Conservation (phyloP, 1,140 invertebrate genomes). For the Anthonomus grandis region DNA sequence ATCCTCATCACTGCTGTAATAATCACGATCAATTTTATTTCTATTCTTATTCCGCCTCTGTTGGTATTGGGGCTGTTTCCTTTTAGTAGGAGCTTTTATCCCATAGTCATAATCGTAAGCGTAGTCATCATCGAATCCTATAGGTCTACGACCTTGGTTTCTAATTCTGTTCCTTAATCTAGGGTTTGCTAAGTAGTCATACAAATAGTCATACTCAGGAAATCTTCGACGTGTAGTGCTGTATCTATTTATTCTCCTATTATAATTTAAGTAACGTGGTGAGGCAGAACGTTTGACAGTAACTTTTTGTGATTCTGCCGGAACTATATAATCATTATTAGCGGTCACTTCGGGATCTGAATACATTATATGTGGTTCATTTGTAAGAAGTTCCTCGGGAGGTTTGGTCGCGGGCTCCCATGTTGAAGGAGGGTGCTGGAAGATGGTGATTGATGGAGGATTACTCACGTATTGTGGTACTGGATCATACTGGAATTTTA, state of each 20-base stretch:
- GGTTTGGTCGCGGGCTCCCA: slow-evolving; percentile 3
- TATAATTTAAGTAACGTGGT: neutral
- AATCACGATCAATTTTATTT: slow-evolving; percentile 12
- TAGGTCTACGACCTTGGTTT: slow-evolving; percentile 16
- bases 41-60: slow-evolving; percentile 14
- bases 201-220: slow-evolving; percentile 19
- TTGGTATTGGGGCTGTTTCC: slow-evolving; percentile 12
- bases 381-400: neutral
- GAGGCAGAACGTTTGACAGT: slow-evolving; percentile 12
- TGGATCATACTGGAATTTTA: slow-evolving; percentile 21
- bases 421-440: slow-evolving; percentile 1
- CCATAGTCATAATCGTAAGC: slow-evolving; percentile 19
- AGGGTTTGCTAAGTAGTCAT: slow-evolving; percentile 7
- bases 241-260: slow-evolving; percentile 2
- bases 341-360: neutral
- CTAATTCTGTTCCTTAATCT: slow-evolving; percentile 5
- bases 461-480: neutral
- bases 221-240: slow-evolving; percentile 4
- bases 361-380: neutral
- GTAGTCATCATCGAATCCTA: slow-evolving; percentile 15
- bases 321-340: slow-evolving; percentile 3
- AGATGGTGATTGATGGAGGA: slow-evolving; percentile 5
- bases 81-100: neutral
- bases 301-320: slow-evolving; percentile 11
- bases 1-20: slow-evolving; percentile 22